These are phyloP conservation scores for Tenthredo mesomela DNA, from an alignment of 2,888 invertebrate genomes.

Conservation along the genomic window DNA sequence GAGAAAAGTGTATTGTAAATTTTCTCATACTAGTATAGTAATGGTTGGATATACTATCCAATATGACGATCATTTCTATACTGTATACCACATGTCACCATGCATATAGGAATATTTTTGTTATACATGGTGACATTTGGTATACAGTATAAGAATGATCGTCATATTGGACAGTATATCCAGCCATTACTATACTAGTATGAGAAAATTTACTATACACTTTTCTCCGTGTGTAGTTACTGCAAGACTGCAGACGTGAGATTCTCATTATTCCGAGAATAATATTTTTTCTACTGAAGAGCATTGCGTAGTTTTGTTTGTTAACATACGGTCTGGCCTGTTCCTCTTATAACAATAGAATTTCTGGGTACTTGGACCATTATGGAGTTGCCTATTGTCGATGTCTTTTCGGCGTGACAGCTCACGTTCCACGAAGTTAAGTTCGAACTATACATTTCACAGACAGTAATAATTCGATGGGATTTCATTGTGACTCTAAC, in stretches of 20 bases:
- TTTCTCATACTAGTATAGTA: too few relatives aligned
- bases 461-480: not conserved
- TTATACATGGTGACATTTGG: too few relatives aligned
- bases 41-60: too few relatives aligned
- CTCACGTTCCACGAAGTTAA: not conserved
- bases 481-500: not conserved
- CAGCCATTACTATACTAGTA: too few relatives aligned
- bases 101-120: too few relatives aligned
- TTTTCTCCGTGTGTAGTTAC: too few relatives aligned
- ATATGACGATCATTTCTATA: too few relatives aligned
- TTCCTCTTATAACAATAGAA: not conserved
- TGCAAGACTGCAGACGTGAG: not conserved
- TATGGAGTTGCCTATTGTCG: constrained; percentile 8
- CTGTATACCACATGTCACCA: too few relatives aligned
- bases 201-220: too few relatives aligned
- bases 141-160: too few relatives aligned
- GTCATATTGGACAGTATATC: too few relatives aligned
- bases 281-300: not conserved
- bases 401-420: not conserved
- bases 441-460: not conserved
- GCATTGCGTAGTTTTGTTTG: not conserved
- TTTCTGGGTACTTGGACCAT: not conserved
- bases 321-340: not conserved
- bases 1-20: too few relatives aligned
- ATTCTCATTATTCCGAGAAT: not conserved